Base-by-base conservation (phyloP, 2,888 invertebrate species). In the Opisthograptis luteolata region DNA sequence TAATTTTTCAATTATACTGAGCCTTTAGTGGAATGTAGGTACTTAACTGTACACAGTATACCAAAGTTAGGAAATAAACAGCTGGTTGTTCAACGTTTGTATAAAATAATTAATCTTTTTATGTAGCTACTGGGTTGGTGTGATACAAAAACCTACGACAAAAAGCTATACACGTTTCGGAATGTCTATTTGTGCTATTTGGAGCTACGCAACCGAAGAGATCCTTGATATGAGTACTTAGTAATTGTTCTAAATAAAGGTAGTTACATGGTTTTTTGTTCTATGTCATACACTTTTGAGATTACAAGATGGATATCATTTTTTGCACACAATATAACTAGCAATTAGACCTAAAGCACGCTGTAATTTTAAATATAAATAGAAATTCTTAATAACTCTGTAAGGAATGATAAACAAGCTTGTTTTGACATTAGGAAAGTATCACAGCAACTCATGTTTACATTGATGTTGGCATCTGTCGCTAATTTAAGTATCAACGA, bases 41-140 rank as follows among this genome's bases (percentile, higher is more conserved):
- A 72, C 68, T 70, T 79, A 70, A 76, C 73, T 74, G 79, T 83
- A 83, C 82, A 84, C 84, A 83, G 89, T 88, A 91, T 91, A 91
- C 91, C 91, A 91, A 91, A 91, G 91, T 84, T 91, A 91, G 89
- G 69, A 76, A 77, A 80, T 88, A 87, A 83, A 85, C 81, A 78
- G 73, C 73, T 75, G 81, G 76, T 74, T 74, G 73, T 76, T 70
- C 66, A 71, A 64, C 76, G 70, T 78, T 76, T 58, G 60, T 67
- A 64, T 64, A 64, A 62, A 64, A 66, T 68, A 62, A 60, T 60
- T n/a, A n/a, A 65, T 64, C 62, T 60, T 63, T 67, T 58, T 66
- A 57, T 55, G 64, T 64, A 51, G 45, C 56, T 43, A 51, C 57
- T 64, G 62, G 52, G 51, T 57, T 58, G 48, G 44, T 59, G 59